These are phyloP conservation scores for Vombatus ursinus DNA, from an alignment of 2,113 vertebrate species.

Conservation along the genomic window DNA sequence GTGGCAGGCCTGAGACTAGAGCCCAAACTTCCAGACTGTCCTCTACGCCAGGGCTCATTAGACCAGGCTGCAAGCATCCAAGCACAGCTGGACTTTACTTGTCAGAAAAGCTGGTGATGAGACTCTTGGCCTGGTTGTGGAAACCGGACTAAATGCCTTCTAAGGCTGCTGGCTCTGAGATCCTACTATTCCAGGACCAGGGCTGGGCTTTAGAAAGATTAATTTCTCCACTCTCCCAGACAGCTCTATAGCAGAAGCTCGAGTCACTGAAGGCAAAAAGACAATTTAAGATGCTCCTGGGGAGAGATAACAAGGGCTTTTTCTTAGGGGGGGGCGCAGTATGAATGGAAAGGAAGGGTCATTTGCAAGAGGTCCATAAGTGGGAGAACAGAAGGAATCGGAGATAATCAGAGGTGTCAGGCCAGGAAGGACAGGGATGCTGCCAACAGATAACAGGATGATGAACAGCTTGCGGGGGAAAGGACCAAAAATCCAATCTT, in stretches of 20 bases:
- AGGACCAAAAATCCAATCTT: background rate
- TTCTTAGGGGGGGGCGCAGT: background rate
- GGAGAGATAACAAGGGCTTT: background rate
- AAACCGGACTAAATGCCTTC: background rate
- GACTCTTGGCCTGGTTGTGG: background rate
- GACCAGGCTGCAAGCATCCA: no score
- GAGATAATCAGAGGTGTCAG: background rate
- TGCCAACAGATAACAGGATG: background rate
- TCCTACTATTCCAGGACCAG: background rate
- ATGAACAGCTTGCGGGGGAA: background rate
- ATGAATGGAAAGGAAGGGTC: background rate
- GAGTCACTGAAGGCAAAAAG: background rate
- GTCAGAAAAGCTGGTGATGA: background rate
- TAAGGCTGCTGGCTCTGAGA: background rate
- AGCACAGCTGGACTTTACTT: background rate
- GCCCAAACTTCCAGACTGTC: background rate
- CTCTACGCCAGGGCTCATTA: background rate
- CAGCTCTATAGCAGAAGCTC: background rate
- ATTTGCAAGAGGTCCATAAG: background rate
- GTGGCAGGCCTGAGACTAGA: background rate
- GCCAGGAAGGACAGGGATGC: background rate
- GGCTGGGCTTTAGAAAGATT: background rate
- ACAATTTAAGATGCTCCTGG: background rate
- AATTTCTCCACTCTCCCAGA: background rate
- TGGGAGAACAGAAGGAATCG: background rate